Evolutionary conservation across 1,140 invertebrate genomes (phyloP).

Genomic region (Anoplolepis gracilipes): DNA sequence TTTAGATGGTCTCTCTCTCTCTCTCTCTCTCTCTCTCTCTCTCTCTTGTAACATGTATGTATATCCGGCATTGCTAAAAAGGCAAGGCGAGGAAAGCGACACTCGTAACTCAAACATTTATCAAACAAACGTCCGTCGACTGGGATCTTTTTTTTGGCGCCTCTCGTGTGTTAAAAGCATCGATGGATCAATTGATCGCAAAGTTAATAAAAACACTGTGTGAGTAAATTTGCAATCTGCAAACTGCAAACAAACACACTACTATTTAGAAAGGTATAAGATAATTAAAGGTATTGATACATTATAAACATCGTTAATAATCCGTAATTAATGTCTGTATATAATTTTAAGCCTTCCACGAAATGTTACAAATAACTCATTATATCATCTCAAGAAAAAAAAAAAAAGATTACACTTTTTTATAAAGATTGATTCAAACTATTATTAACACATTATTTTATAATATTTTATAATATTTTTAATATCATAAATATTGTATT

Average conservation of each 20-base stretch:
- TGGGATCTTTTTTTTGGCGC: neutral
- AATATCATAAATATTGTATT: slow-evolving; percentile 37
- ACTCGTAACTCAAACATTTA: slow-evolving; percentile 40
- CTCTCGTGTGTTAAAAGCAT: neutral
- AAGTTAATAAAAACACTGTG: slow-evolving; percentile 36
- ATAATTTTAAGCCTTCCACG: neutral
- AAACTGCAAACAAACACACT: slow-evolving; percentile 28
- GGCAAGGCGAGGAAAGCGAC: slow-evolving; percentile 42
- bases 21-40: too few relatives aligned
- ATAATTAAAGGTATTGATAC: neutral
- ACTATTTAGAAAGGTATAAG: neutral
- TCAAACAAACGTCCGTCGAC: slow-evolving; percentile 32
- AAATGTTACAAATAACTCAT: neutral
- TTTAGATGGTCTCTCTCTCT: neutral
- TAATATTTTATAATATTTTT: slow-evolving; percentile 1
- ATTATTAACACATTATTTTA: neutral
- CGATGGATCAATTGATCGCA: neutral
- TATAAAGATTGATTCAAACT: neutral
- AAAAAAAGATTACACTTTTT: neutral
- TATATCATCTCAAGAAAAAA: neutral
- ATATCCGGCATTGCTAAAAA: slow-evolving; percentile 10
- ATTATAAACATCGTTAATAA: neutral
- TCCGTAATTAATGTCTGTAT: neutral
- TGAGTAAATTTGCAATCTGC: slow-evolving; percentile 39
- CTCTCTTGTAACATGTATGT: neutral